Percentiles rank a stretch among this genome's conserved stretches.
These are phyloP conservation scores for Luperina testacea DNA, from an alignment of 2,888 invertebrate species.

Conservation along the genomic window DNA sequence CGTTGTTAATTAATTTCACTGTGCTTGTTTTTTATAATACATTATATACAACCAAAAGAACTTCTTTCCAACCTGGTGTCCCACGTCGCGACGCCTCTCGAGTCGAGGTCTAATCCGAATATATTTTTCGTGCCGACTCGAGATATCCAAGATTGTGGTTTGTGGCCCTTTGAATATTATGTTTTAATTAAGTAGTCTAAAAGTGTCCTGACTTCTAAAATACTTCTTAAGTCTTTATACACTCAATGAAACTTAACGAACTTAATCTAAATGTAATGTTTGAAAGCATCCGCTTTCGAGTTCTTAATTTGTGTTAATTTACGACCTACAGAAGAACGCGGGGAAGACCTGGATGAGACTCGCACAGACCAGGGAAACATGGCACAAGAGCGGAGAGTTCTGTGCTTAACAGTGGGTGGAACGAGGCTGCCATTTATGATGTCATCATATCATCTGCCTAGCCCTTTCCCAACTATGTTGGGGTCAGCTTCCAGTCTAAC, in stretches of 20 bases:
- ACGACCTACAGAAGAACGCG: not conserved
- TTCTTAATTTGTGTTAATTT: not conserved
- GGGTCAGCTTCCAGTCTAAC: no score
- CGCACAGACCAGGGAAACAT: not conserved
- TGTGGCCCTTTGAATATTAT: not conserved
- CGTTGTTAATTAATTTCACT: not conserved
- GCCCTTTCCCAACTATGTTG: no score
- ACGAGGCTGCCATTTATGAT: not conserved
- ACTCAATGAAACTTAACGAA: not conserved
- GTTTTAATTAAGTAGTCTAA: not conserved
- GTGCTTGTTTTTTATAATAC: not conserved
- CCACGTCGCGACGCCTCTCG: not conserved
- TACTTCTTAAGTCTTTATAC: not conserved
- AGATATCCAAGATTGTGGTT: not conserved
- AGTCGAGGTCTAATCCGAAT: not conserved
- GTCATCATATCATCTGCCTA: no score
- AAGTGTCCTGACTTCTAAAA: not conserved
- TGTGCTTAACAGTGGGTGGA: not conserved
- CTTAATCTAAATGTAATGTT: not conserved
- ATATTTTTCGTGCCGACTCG: not conserved
- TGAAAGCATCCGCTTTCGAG: not conserved
- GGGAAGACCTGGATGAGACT: not conserved
- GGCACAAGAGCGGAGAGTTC: not conserved
- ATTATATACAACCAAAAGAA: not conserved
- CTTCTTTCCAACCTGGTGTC: not conserved